Conservation (phyloP, 2,113 vertebrate species). For the Castor canadensis region DNA sequence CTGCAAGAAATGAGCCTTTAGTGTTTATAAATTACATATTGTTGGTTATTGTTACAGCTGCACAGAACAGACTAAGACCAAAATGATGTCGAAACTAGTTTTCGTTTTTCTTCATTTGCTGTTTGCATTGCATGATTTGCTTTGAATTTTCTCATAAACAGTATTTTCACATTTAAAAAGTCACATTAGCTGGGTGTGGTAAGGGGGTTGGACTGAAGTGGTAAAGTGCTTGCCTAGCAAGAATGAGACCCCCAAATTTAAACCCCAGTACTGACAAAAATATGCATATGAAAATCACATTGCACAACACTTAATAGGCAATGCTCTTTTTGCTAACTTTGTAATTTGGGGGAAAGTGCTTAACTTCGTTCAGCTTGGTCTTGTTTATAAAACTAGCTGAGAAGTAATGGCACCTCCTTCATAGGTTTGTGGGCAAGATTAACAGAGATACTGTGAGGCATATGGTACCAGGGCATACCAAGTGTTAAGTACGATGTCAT, state of each 20-base stretch:
- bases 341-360: neutral
- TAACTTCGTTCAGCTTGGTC: neutral
- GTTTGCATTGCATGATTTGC: neutral
- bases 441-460: neutral
- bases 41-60: neutral
- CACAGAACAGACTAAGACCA: neutral
- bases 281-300: neutral
- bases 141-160: constrained; percentile 3
- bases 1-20: neutral
- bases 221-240: too few species aligned
- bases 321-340: neutral
- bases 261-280: too few species aligned
- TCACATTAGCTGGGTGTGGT: too few species aligned
- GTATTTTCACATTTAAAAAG: neutral
- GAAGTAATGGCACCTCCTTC: neutral
- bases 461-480: neutral
- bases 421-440: neutral
- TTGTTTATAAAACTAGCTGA: neutral
- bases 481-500: neutral
- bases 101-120: neutral
- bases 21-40: neutral
- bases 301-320: neutral
- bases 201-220: too few species aligned
- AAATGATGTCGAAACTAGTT: neutral
- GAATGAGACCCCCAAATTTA: too few species aligned